A percentile compares a stretch with the other conserved stretches of the same genome.
These are phyloP conservation scores for Acanthurus tractus DNA, from an alignment of 2,797 vertebrate species.

Conservation along the genomic window DNA sequence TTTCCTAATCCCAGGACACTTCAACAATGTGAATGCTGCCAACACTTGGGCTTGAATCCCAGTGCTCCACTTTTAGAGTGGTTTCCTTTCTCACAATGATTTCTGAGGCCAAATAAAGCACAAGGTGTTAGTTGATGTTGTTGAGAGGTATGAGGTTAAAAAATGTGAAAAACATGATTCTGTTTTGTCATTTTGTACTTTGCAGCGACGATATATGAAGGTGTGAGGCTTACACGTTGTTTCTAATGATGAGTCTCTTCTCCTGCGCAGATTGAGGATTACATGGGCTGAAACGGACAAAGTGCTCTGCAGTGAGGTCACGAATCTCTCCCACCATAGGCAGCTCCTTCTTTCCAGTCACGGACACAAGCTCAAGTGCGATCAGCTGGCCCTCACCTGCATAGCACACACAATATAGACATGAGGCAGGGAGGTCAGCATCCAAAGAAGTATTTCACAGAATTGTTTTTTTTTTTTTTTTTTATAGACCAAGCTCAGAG, in stretches of 20 bases:
- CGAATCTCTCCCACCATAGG: constrained; percentile 80
- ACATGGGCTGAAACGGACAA: constrained; percentile 86
- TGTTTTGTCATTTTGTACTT: neutral
- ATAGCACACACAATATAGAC: constrained; percentile 21
- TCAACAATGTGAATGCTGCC: neutral
- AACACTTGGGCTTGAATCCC: neutral
- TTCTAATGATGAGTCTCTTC: constrained; percentile 89
- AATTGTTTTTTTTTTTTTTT: neutral
- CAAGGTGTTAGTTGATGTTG: neutral
- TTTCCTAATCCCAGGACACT: neutral
- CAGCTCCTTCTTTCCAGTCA: constrained; percentile 84
- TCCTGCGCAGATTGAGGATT: constrained; percentile 82
- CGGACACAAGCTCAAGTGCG: constrained; percentile 87
- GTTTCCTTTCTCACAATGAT: neutral
- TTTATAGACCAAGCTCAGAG: neutral
- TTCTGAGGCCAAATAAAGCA: neutral
- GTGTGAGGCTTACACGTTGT: constrained; percentile 86
- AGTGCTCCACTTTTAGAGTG: neutral
- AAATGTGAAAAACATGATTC: neutral
- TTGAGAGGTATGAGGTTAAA: neutral
- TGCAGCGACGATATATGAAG: neutral
- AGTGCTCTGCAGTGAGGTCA: constrained; percentile 87
- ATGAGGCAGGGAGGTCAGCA: neutral
- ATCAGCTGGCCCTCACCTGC: constrained; percentile 89
- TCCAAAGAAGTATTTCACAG: neutral